phyloP scores from a whole-genome alignment of 2,888 invertebrate species.

The Cephus spinipes region DNA sequence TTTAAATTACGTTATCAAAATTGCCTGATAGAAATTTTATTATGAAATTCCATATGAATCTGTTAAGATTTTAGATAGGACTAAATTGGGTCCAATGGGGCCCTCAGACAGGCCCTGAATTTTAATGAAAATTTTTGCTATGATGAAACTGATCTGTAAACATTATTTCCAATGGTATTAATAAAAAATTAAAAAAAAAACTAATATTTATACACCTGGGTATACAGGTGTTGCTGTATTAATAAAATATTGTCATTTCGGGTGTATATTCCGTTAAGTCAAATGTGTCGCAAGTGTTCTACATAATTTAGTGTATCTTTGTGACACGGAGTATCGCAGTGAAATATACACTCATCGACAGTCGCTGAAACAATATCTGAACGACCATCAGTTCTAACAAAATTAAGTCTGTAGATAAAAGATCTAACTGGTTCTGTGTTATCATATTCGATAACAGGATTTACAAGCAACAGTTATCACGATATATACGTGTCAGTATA shows the following conservation, averaged over 20 bases:
- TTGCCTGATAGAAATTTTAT: no score
- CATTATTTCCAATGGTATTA: no score
- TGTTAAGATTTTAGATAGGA: not conserved
- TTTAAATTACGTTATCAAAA: not conserved
- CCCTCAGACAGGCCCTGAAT: no score
- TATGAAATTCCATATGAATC: no score
- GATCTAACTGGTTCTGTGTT: not conserved
- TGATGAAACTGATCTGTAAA: no score
- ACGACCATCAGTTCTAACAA: not conserved
- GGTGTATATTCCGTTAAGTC: not conserved
- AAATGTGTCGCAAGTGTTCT: not conserved
- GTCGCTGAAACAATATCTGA: not conserved
- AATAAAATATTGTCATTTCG: not conserved
- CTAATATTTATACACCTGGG: not conserved
- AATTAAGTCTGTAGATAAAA: not conserved
- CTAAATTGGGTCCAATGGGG: no score
- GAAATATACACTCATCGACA: not conserved
- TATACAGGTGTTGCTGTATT: not conserved
- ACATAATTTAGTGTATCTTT: no score
- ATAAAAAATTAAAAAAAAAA: no score
- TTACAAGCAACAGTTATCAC: not conserved
- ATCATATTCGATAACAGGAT: not conserved
- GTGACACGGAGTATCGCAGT: not conserved
- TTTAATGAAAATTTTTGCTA: no score
- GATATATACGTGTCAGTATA: not conserved